phyloP scores from a whole-genome alignment of 2,797 vertebrate species.

The Poecilia gillii region DNA sequence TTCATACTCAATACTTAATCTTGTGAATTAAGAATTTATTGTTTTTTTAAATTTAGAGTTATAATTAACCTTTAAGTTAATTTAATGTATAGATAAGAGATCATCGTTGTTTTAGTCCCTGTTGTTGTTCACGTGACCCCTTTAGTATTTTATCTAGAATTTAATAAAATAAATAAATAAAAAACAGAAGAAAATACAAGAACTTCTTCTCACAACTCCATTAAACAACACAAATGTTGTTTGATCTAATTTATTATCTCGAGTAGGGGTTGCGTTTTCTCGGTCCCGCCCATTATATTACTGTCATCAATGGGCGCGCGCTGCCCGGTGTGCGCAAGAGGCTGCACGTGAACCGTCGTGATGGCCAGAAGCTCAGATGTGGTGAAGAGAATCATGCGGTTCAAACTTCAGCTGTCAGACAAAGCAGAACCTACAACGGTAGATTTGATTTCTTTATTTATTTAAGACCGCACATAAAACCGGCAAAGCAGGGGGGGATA shows the following conservation, averaged over 20 bases:
- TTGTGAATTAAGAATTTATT: not conserved
- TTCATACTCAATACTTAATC: not conserved
- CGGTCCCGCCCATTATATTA: conserved; percentile 72
- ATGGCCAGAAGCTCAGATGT: conserved; percentile 74
- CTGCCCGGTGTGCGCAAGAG: conserved; percentile 53
- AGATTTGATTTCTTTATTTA: conserved; percentile 26
- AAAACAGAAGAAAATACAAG: not conserved
- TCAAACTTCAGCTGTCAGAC: conserved; percentile 77
- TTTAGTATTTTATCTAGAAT: not conserved
- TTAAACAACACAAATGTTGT: not conserved
- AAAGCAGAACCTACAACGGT: conserved; percentile 75
- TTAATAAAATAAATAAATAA: not conserved
- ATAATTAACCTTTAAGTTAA: not conserved
- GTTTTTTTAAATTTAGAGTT: not conserved
- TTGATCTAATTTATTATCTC: not conserved
- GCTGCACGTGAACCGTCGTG: conserved; percentile 58
- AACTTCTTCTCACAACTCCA: not conserved
- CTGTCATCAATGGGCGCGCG: conserved; percentile 49
- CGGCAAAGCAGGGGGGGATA: not conserved
- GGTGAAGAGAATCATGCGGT: conserved; percentile 65
- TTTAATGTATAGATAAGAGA: not conserved
- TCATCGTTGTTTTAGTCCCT: not conserved
- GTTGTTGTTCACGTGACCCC: not conserved
- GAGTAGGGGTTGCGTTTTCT: not conserved
- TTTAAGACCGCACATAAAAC: not conserved